Evolutionary conservation across 2,888 invertebrate species (phyloP).

Genomic region (Arge pagana): DNA sequence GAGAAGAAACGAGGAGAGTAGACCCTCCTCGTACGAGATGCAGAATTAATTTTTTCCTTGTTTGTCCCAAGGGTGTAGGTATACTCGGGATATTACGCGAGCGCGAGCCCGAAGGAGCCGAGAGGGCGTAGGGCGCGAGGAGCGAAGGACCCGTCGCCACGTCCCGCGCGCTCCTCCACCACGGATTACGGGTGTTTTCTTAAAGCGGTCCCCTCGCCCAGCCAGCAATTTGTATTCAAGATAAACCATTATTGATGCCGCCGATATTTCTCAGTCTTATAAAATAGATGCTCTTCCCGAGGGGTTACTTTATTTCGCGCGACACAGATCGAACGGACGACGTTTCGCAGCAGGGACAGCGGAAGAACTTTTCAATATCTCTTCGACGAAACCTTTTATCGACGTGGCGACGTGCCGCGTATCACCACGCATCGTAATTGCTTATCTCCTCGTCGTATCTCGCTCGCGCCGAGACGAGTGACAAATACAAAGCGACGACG

Average conservation of each 20-base stretch:
- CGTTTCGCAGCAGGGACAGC: conserved; percentile 12
- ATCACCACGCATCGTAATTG: no score
- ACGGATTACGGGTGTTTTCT: conserved; percentile 50
- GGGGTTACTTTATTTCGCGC: conserved; percentile 35
- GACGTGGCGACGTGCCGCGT: no score
- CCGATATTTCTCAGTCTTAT: conserved; percentile 51
- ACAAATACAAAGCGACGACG: no score
- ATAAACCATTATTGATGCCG: conserved; percentile 55
- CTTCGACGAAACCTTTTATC: no score
- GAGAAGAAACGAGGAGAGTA: not conserved
- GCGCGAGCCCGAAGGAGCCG: not conserved
- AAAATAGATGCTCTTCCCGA: conserved; percentile 44
- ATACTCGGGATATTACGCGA: no score
- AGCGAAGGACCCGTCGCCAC: not conserved
- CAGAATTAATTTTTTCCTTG: conserved; percentile 10
- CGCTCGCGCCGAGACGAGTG: no score
- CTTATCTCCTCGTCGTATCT: no score
- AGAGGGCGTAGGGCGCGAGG: not conserved
- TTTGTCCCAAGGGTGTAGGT: conserved; percentile 7
- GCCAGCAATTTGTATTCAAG: conserved; percentile 48
- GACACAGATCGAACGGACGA: conserved; percentile 27
- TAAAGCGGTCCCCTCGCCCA: conserved; percentile 36
- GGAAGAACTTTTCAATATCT: conserved; percentile 1
- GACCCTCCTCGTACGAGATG: conserved; percentile 2
- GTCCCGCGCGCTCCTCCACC: conserved; percentile 28